Conservation (phyloP, 2,113 vertebrate genomes). For the Sinocyclocheilus anophthalmus region DNA sequence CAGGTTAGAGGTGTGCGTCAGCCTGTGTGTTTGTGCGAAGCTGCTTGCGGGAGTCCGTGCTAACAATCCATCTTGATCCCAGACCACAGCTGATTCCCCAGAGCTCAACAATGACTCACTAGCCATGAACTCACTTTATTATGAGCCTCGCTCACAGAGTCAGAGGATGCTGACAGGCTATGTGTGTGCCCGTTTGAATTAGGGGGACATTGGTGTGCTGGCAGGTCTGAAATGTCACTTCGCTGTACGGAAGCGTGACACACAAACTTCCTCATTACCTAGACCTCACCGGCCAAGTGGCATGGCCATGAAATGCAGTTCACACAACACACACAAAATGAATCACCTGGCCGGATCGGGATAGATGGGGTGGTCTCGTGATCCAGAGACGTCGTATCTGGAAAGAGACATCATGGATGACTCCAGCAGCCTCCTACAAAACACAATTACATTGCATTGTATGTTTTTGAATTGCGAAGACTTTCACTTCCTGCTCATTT, state of each 20-base stretch:
- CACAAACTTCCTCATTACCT: slow-evolving; percentile 28
- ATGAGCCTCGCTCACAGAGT: slow-evolving; percentile 19
- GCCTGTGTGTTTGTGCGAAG: slow-evolving; percentile 23
- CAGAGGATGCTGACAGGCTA: slow-evolving; percentile 12
- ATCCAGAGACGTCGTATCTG: slow-evolving; percentile 84
- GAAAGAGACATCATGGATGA: slow-evolving; percentile 87
- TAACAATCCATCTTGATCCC: slow-evolving; percentile 36
- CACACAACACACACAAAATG: background rate
- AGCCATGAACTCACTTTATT: slow-evolving; percentile 31
- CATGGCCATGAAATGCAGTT: background rate
- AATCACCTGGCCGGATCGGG: slow-evolving; percentile 85
- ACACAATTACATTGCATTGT: background rate
- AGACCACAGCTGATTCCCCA: slow-evolving; percentile 34
- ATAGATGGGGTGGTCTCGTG: slow-evolving; percentile 86
- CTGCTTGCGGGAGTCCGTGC: slow-evolving; percentile 7
- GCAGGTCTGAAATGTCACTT: slow-evolving; percentile 31
- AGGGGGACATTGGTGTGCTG: slow-evolving; percentile 11
- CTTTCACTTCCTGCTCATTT: background rate
- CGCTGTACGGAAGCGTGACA: background rate
- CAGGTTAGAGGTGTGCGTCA: slow-evolving; percentile 14
- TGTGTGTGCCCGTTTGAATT: slow-evolving; percentile 25
- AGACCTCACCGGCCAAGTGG: slow-evolving; percentile 12
- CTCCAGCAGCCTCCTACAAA: slow-evolving; percentile 83
- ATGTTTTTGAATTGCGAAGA: background rate
- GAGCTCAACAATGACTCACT: slow-evolving; percentile 39